Evolutionary conservation across 23 tunicate genomes (phyloP).

Genomic region (Ascidia mentula): DNA sequence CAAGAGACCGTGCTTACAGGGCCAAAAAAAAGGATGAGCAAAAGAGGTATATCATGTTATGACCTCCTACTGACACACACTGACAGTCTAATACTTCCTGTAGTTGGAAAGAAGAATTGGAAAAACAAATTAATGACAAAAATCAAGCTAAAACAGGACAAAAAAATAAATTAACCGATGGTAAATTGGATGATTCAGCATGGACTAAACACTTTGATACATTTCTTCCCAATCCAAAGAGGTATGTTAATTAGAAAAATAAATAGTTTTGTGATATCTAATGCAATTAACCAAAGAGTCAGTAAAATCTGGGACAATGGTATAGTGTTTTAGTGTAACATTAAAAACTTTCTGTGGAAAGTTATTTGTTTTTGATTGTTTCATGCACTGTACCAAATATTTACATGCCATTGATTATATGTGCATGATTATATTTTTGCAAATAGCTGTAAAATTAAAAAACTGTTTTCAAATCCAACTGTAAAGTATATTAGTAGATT

Average conservation of each 20-base stretch:
- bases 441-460: too few species aligned
- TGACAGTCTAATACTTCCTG: neutral
- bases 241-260: neutral
- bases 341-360: too few species aligned
- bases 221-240: conserved; percentile 40
- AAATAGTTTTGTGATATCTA: too few species aligned
- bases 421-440: too few species aligned
- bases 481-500: too few species aligned
- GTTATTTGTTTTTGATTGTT: too few species aligned
- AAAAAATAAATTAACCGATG: neutral
- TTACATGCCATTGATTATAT: too few species aligned
- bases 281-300: too few species aligned
- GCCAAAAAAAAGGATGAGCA: conserved; percentile 80
- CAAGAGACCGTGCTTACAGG: conserved; percentile 75
- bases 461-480: too few species aligned
- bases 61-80: neutral
- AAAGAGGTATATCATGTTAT: conserved; percentile 27
- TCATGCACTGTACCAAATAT: too few species aligned
- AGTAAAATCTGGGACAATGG: too few species aligned
- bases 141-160: conserved; percentile 20
- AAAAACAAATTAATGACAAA: conserved; percentile 52
- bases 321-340: too few species aligned
- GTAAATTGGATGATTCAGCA: conserved; percentile 15
- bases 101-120: conserved; percentile 87
- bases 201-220: conserved; percentile 93